Base-by-base conservation (phyloP, 2,888 invertebrate genomes). In the Drosophila mayaguana region DNA sequence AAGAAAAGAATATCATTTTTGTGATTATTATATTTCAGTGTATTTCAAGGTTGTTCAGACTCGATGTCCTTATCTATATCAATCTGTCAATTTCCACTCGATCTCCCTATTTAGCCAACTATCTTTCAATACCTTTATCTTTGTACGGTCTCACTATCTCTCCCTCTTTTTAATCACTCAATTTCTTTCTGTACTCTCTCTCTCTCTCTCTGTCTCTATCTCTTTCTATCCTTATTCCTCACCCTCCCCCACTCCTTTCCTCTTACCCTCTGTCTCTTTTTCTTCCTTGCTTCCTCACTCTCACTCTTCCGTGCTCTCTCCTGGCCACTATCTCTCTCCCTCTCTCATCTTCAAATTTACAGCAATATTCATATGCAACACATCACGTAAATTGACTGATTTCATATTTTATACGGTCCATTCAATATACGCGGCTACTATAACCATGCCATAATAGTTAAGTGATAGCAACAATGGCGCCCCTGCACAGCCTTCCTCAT, bases 321-420 rank as follows among this genome's bases (percentile, higher is more conserved):
- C 4, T n/a, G n/a, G n/a, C n/a, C n/a, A n/a, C n/a, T n/a, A 3
- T 34, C 20, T 16, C 34, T 4, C n/a, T 28, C 28, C 0, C n/a
- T n/a, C 18, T n/a, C 5, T 32, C 50, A n/a, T 20, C 9, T 34
- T 14, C 1, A 40, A 14, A 28, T 9, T 40, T 18, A 8, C 6
- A 40, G 8, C 18, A 28, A 18, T 28, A 28, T 8, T 2, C 11
- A 12, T 12, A 38, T 25, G n/a, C 14, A 20, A 20, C 12, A 28
- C 7, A 34, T 11, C 25, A 28, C 32, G 25, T 36, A 36, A 20
- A 46, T 42, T 38, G n/a, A 40, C 8, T 38, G 20, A 55, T 43
- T 48, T 28, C 34, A 50, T 63, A 59, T 63, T 72, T 59, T 20
- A 50, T 25, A 36, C 4, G 46, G 28, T n/a, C 22, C 20, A 60